Evolutionary conservation across 2,888 invertebrate genomes (phyloP), one percentile per base, ranked within the genome.

Genomic region (Calliphora vomitoria): DNA sequence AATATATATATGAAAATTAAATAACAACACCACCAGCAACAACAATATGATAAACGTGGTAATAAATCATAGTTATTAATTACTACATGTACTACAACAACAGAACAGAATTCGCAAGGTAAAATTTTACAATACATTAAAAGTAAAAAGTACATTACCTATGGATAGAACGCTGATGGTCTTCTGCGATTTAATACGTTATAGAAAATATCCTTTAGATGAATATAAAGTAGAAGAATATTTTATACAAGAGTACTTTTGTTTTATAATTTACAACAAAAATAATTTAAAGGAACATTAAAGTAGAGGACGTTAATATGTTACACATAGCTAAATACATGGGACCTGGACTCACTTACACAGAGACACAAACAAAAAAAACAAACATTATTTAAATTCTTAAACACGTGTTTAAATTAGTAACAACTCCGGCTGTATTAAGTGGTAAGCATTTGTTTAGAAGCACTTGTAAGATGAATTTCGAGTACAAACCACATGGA

Each of bases 21-120:
- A 69, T 64, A 58, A 58, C 66, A 66, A 68, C 82, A 64, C 15
- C 47, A 58, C 41, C 47, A 62, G 41, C 47, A 62, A 72, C 64
- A 80, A 81, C 81, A 72, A 20, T 71, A 58, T 72, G 81, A 76
- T 72, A 76, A 76, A 81, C 55, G 31, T 71, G 85, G 81, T 41
- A 25, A 81, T 85, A 85, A 85, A 85, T 85, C 81, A 85, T 81
- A 58, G 53, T 81, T 85, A 85, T 85, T 85, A 85, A 85, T 85
- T 81, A 81, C 76, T 64, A 58, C 62, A 60, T 76, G 69, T 62
- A 69, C 44, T 53, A 69, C 44, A 44, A 68, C 64, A 53, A 50
- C 31, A 20, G 41, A 41, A 72, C 71, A 41, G 55, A 72, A 41
- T 41, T 55, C 55, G 13, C 20, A 55, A 71, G 38, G 50, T 71